Percentiles rank a stretch among this genome's conserved stretches.
phyloP scores from a whole-genome alignment of 2,888 invertebrate species.

The Drosophila ustulata region DNA sequence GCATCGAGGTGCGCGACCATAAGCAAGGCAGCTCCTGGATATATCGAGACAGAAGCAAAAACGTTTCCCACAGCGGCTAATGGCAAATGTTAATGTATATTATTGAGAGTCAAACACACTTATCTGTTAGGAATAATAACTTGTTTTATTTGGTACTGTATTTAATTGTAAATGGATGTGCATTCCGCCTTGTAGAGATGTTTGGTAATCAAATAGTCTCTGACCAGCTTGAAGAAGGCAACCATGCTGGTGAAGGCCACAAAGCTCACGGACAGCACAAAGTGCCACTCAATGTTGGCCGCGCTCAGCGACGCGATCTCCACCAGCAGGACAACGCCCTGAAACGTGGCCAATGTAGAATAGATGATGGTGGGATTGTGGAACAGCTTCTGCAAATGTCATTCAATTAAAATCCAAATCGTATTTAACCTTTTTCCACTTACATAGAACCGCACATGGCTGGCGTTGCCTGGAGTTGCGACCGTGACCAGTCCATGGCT shows the following conservation, averaged over 20 bases:
- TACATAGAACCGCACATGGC: constrained; percentile 95
- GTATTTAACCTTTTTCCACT: constrained; percentile 83
- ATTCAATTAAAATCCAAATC: not conserved
- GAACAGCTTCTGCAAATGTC: constrained; percentile 91
- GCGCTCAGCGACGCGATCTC: constrained; percentile 93
- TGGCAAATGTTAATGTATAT: not conserved
- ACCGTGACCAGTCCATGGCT: constrained; percentile 93
- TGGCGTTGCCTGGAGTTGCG: constrained; percentile 93
- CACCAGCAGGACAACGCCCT: constrained; percentile 89
- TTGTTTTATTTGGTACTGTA: constrained; percentile 4
- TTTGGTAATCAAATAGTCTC: constrained; percentile 94
- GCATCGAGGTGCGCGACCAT: constrained; percentile 90
- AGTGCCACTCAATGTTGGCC: constrained; percentile 95
- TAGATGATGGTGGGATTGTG: constrained; percentile 93
- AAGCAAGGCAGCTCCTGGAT: constrained; percentile 88
- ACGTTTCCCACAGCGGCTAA: constrained; percentile 14
- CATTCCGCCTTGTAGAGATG: constrained; percentile 88
- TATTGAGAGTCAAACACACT: not conserved
- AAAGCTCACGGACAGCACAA: constrained; percentile 93
- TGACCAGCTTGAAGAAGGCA: constrained; percentile 94
- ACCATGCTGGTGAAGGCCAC: constrained; percentile 96
- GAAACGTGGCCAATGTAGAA: constrained; percentile 90
- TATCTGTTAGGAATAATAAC: not conserved
- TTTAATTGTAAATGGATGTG: constrained; percentile 50
- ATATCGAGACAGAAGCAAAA: constrained; percentile 44